Base-by-base conservation (phyloP, 2,888 invertebrate genomes). In the Lamellibrachia columna region DNA sequence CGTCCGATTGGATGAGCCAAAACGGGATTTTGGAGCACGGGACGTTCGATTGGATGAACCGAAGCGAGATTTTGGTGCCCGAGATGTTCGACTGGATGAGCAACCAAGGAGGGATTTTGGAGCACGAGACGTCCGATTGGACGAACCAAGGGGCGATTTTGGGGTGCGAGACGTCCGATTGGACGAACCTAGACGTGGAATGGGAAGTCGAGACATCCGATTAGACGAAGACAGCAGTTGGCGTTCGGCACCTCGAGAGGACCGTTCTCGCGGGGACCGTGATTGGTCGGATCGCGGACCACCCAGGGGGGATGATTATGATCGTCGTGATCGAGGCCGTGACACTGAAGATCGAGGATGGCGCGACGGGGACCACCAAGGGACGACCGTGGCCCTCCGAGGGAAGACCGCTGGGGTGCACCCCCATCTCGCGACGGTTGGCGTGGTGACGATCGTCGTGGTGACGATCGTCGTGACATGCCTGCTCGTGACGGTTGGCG, bases 221-320 rank as follows among this genome's bases (percentile, higher is more conserved):
- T 40, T 40, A 75, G 93, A 92, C 75, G 58, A 52, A 28, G 91
- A 92, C n/a, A 92, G 91, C 9, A 91, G 40, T 52, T 91, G 93
- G 60, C 93, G 92, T 28, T 93, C 53, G 58, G 40, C 92, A 55
- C 93, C 93, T 92, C 55, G 55, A 90, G 60, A 53, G 40, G 90
- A 90, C 53, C 53, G 90, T 15, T 55, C 92, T 15, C 92, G 90
- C 15, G 93, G n/a, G 52, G 55, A 75, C 22, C 91, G 60, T 52
- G 90, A 58, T 53, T 53, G 92, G 52, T 91, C 53, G 53, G 93
- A 93, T 40, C 93, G 93, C 40, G 92, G 92, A 52, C 91, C 93
- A 9, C 93, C 93, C n/a, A 53, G 93, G 53, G 92, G 93, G 75
- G 94, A 93, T 22, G 55, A 93, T 60, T 93, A 75, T 15, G 75